Percentiles rank a stretch among this genome's conserved stretches.
Evolutionary conservation across 1,140 invertebrate genomes (phyloP).

Genomic region (Ips nitidus): DNA sequence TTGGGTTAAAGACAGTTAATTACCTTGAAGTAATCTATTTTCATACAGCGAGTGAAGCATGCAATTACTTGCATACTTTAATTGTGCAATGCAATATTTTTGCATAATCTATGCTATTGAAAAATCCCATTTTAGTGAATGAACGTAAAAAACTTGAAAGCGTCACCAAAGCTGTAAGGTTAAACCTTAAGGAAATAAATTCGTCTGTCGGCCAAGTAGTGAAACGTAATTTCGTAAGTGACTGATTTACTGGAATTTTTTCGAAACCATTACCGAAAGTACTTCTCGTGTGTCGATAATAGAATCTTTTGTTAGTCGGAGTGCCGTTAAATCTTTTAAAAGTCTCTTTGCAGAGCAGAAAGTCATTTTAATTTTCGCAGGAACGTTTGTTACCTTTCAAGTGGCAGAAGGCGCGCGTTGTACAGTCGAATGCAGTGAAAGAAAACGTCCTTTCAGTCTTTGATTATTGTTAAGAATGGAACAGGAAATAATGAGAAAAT

Average conservation of each 20-base stretch:
- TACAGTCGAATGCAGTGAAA: constrained; percentile 10
- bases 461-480: constrained; percentile 12
- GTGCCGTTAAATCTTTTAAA: constrained; percentile 31
- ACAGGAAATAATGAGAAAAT: constrained; percentile 12
- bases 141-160: no score
- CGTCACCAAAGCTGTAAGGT: no score
- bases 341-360: constrained; percentile 25
- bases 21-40: no score
- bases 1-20: no score
- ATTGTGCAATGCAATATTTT: no score
- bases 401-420: constrained; percentile 15
- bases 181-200: no score
- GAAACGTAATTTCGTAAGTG: constrained; percentile 32
- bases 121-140: no score
- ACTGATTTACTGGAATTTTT: constrained; percentile 32
- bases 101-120: no score
- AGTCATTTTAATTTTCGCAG: constrained; percentile 31
- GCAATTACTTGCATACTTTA: no score
- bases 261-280: constrained; percentile 30
- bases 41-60: no score
- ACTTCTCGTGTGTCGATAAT: constrained; percentile 32
- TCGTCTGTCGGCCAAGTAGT: neutral
- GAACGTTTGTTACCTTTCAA: constrained; percentile 22
- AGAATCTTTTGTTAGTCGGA: constrained; percentile 30
- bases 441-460: constrained; percentile 15